Conservation (phyloP, 2,888 invertebrate genomes). For the Phyto melanocephala region DNA sequence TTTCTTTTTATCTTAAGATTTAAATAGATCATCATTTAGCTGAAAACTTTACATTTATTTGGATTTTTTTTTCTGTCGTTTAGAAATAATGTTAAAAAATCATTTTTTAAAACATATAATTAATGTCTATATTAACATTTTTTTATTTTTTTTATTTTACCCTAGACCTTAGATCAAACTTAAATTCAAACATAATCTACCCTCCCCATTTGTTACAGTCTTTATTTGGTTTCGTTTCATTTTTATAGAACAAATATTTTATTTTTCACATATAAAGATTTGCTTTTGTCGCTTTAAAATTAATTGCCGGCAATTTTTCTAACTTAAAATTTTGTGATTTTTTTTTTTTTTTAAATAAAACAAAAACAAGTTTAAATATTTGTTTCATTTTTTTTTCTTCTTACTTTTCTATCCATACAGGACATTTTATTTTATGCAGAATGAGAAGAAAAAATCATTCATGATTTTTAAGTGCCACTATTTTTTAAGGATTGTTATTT, state of each 20-base stretch:
- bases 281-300: slow-evolving; percentile 76
- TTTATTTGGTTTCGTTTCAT: not conserved
- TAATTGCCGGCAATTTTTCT: slow-evolving; percentile 77
- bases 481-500: slow-evolving; percentile 63
- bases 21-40: slow-evolving; percentile 53
- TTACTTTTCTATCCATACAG: not conserved
- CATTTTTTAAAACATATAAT: slow-evolving; percentile 68
- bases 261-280: slow-evolving; percentile 62
- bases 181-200: slow-evolving; percentile 65
- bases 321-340: slow-evolving; percentile 71
- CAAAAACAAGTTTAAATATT: slow-evolving; percentile 64
- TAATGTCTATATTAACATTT: slow-evolving; percentile 69
- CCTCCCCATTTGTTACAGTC: slow-evolving; percentile 18
- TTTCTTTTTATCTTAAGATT: slow-evolving; percentile 14
- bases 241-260: slow-evolving; percentile 27
- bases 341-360: slow-evolving; percentile 47
- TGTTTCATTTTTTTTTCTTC: slow-evolving; percentile 8
- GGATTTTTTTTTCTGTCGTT: slow-evolving; percentile 18
- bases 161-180: slow-evolving; percentile 58
- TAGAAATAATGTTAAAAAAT: slow-evolving; percentile 60
- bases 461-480: slow-evolving; percentile 66
- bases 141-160: slow-evolving; percentile 40
- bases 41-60: slow-evolving; percentile 48
- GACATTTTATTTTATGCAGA: slow-evolving; percentile 30
- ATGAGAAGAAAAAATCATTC: slow-evolving; percentile 48